These are phyloP conservation scores for Fringilla coelebs DNA, from an alignment of 2,797 vertebrate species.

Conservation along the genomic window DNA sequence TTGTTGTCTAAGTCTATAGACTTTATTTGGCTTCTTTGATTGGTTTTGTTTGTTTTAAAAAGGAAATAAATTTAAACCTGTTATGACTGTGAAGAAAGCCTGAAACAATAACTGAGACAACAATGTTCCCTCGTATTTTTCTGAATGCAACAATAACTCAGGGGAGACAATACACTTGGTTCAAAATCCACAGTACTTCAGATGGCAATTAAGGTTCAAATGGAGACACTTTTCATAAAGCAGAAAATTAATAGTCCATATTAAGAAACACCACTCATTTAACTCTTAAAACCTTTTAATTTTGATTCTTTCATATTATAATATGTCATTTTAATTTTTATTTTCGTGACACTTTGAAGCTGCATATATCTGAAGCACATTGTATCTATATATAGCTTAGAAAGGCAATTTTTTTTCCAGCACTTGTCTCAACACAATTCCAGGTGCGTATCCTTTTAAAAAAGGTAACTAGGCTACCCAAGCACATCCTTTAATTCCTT, in stretches of 20 bases:
- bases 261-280: not conserved
- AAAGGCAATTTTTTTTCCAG: not conserved
- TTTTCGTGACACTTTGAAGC: not conserved
- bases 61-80: not conserved
- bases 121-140: not conserved
- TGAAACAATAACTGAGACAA: not conserved
- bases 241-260: not conserved
- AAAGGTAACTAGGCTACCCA: not conserved
- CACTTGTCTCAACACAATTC: not conserved
- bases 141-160: not conserved
- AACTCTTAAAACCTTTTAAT: not conserved
- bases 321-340: not conserved
- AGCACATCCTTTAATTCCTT: not conserved
- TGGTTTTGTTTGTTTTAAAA: not conserved
- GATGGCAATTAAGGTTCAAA: not conserved
- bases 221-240: not conserved
- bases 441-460: not conserved
- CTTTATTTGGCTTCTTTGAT: rapidly evolving
- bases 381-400: not conserved
- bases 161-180: not conserved
- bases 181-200: not conserved
- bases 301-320: not conserved
- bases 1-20: not conserved
- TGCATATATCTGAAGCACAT: not conserved
- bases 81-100: not conserved